Conservation (phyloP, 2,888 invertebrate genomes). For the Ceraclea dissimilis region DNA sequence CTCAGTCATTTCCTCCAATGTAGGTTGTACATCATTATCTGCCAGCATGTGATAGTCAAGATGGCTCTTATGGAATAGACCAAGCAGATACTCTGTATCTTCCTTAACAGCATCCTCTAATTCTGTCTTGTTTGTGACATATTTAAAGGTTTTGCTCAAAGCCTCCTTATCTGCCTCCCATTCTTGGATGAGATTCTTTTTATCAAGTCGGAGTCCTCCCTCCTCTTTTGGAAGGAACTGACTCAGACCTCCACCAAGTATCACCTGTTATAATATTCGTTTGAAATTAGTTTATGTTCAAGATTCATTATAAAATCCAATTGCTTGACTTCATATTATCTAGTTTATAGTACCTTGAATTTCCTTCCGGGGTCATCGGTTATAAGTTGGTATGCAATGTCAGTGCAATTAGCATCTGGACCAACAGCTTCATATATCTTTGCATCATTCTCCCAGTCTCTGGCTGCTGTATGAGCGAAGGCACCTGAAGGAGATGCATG, state of each 20-base stretch:
- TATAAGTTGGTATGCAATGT: constrained; percentile 68
- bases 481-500: constrained; percentile 69
- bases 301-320: too few species aligned
- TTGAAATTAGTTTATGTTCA: neutral
- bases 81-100: constrained; percentile 43
- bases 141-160: constrained; percentile 31
- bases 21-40: constrained; percentile 41
- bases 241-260: constrained; percentile 52
- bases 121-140: constrained; percentile 44
- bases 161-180: constrained; percentile 44
- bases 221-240: constrained; percentile 45
- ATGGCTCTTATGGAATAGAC: constrained; percentile 40
- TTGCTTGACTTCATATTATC: too few species aligned
- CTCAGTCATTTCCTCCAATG: constrained; percentile 54
- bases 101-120: constrained; percentile 38
- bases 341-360: constrained; percentile 50
- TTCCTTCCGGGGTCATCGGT: constrained; percentile 56
- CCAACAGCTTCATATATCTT: constrained; percentile 39
- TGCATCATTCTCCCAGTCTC: constrained; percentile 66
- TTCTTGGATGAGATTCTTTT: constrained; percentile 49
- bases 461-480: constrained; percentile 54
- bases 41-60: constrained; percentile 43
- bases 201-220: constrained; percentile 41
- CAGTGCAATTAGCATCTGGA: constrained; percentile 50
- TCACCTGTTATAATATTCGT: constrained; percentile 27